phyloP scores from a whole-genome alignment of 2,113 vertebrate genomes.

The Elephas maximus region DNA sequence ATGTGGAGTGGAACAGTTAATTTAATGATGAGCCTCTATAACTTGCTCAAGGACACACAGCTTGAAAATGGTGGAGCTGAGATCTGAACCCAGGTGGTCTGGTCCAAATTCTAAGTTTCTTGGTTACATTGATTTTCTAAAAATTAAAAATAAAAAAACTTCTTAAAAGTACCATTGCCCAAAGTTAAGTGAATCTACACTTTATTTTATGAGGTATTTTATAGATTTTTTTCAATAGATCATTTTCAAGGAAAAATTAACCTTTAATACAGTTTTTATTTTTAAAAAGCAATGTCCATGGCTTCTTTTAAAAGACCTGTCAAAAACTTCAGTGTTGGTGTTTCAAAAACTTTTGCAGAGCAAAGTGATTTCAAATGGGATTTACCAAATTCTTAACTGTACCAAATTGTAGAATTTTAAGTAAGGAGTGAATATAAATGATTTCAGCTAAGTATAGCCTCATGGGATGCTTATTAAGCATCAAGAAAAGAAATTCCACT shows the following conservation, averaged over 20 bases:
- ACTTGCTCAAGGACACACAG: not conserved
- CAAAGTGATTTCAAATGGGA: conserved; percentile 72
- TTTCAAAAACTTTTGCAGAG: conserved; percentile 53
- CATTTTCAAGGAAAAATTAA: conserved; percentile 56
- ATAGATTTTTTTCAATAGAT: conserved; percentile 15
- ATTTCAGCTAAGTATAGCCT: conserved; percentile 29
- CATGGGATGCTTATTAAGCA: conserved; percentile 55
- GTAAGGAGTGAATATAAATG: conserved; percentile 46
- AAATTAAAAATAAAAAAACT: not conserved
- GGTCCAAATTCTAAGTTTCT: not conserved
- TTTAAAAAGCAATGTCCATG: conserved; percentile 63
- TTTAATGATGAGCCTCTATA: conserved; percentile 11
- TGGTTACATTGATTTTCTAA: not conserved
- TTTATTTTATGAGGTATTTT: not conserved
- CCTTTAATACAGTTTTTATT: conserved; percentile 58
- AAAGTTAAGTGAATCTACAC: not conserved
- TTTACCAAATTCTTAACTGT: conserved; percentile 63
- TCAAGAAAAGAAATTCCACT: conserved; percentile 60
- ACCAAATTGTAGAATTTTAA: conserved; percentile 49
- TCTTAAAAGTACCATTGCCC: conserved; percentile 33
- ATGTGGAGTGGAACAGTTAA: not conserved
- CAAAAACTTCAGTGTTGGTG: not conserved
- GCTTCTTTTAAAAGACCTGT: conserved; percentile 55
- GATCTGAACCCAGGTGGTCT: not conserved
- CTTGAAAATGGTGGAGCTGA: not conserved